Evolutionary conservation across 2,888 invertebrate species (phyloP).

Genomic region (Oxycera nigricornis): DNA sequence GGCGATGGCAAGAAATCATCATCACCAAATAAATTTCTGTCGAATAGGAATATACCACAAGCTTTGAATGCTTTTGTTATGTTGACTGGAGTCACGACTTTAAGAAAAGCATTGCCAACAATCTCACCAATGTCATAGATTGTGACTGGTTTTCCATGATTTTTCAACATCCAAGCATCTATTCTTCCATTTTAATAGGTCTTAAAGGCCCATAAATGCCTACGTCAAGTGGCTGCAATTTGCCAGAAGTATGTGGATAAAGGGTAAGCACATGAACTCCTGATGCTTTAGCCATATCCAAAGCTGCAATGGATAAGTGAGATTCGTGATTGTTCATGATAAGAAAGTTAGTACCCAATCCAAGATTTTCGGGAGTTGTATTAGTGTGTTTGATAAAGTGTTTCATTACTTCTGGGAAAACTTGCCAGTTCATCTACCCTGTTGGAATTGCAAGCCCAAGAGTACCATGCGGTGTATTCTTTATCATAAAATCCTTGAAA

Average conservation of each 20-base stretch:
- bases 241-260: slow-evolving; percentile 59
- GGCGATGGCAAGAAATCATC: background rate
- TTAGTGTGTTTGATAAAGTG: slow-evolving; percentile 51
- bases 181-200: background rate
- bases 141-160: background rate
- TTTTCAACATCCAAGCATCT: background rate
- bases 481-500: too few species aligned
- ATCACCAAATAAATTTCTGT: background rate
- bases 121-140: background rate
- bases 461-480: slow-evolving; percentile 54
- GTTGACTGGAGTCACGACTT: background rate
- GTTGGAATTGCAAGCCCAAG: slow-evolving; percentile 54
- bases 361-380: slow-evolving; percentile 51
- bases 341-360: slow-evolving; percentile 50
- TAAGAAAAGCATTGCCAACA: background rate
- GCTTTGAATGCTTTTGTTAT: background rate
- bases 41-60: background rate
- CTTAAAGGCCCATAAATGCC: slow-evolving; percentile 53
- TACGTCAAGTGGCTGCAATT: slow-evolving; percentile 60
- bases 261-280: slow-evolving; percentile 58
- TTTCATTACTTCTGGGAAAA: slow-evolving; percentile 55
- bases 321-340: slow-evolving; percentile 57
- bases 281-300: slow-evolving; percentile 54
- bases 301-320: slow-evolving; percentile 48
- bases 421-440: slow-evolving; percentile 57